Percentiles rank a stretch among this genome's conserved stretches.
phyloP scores from a whole-genome alignment of 2,797 vertebrate genomes.

The Anisognathus igniventris region DNA sequence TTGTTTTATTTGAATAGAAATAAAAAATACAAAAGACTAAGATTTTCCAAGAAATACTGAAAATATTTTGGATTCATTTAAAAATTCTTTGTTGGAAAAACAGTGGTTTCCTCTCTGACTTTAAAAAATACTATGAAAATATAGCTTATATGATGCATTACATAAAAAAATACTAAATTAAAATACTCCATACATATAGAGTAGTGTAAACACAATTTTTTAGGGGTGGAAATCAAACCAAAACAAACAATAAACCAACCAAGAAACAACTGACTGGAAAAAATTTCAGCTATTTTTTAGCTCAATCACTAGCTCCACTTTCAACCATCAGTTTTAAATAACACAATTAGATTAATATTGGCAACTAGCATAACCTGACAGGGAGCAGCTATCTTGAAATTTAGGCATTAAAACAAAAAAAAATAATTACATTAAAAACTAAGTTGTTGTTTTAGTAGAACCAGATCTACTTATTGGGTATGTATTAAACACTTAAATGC shows the following conservation, averaged over 20 bases:
- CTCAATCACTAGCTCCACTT: neutral
- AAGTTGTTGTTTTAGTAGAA: neutral
- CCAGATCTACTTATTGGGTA: neutral
- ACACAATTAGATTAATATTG: neutral
- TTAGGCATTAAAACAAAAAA: neutral
- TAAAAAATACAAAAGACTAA: neutral
- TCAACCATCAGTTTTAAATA: neutral
- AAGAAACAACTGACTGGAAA: neutral
- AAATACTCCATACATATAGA: neutral
- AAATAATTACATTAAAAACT: rapidly evolving
- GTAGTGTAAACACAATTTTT: neutral
- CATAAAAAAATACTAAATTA: neutral
- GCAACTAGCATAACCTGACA: neutral
- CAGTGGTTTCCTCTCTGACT: neutral
- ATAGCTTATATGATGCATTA: neutral
- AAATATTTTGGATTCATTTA: neutral
- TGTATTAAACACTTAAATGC: neutral
- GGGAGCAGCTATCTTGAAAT: neutral
- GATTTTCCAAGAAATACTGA: neutral
- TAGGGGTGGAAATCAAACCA: rapidly evolving
- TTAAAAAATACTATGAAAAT: neutral
- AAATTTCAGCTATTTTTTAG: neutral
- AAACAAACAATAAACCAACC: neutral
- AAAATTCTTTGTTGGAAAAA: neutral
- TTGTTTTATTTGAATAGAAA: neutral